Evolutionary conservation across 2,113 vertebrate genomes (phyloP), one percentile per base, ranked within the genome.

Genomic region (Arothron firmamentum): DNA sequence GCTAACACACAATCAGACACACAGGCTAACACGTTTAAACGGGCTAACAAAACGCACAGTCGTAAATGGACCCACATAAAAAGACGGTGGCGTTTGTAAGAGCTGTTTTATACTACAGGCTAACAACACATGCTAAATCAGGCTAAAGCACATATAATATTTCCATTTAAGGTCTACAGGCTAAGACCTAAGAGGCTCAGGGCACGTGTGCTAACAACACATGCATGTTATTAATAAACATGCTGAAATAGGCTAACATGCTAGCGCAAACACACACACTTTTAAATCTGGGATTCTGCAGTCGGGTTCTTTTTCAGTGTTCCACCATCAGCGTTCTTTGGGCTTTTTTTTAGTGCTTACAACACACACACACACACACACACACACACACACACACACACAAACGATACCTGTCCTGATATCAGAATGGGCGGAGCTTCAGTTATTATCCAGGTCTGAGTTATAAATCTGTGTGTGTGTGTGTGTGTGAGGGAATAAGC

Each of bases 381-480:
- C 3, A 15, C 23, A 52, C 6, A 7, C 17, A 54, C 16, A 7
- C 52, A n/a, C 9, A 54, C 52, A 38, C 25, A 34, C 52, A 54
- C 9, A 23, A 9, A 25, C 49, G 12, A 31, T 4, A 10, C 11
- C 9, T 38, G 34, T 9, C 9, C 34, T 54, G 23, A 25, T 28
- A 28, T 2, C 47, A 19, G 5, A 41, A 12, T 59, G 59, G 78
- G 70, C 8, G 59, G 66, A 16, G 55, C 54, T 25, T 76, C 52
- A 17, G 15, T 57, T 63, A 60, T 72, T 51, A 55, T 62, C 50
- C 58, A 57, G 59, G 54, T 77, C 60, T 46, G n/a, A 59, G 47
- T 50, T 63, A 61, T 61, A 71, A 77, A 76, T 18, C 13, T 71
- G 70, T 63, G 60, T 55, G 47, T 50, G 56, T n/a, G n/a, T n/a